A percentile compares a stretch with the other conserved stretches of the same genome.
phyloP scores from a whole-genome alignment of 2,888 invertebrate species.

The Rhorus exstirpatorius region DNA sequence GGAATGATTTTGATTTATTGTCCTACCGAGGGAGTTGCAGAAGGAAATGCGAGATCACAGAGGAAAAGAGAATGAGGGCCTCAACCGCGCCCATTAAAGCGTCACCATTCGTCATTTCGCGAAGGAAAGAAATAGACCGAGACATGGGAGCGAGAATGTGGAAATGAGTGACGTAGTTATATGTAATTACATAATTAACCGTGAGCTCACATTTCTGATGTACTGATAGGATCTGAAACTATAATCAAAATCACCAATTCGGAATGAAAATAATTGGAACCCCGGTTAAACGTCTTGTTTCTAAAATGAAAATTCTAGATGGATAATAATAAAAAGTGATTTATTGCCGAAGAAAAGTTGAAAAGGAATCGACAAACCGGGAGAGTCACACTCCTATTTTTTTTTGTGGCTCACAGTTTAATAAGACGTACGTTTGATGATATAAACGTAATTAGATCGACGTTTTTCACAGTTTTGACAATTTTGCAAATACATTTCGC shows the following conservation, averaged over 20 bases:
- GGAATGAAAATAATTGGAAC: neutral
- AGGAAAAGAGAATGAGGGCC: slow-evolving; percentile 37
- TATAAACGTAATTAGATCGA: too few relatives aligned
- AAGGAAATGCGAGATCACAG: slow-evolving; percentile 8
- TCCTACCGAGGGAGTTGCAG: slow-evolving; percentile 13
- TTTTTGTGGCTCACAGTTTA: too few relatives aligned
- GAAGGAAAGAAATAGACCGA: slow-evolving; percentile 30
- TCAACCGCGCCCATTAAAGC: slow-evolving; percentile 58
- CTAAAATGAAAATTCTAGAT: too few relatives aligned
- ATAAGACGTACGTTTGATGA: too few relatives aligned
- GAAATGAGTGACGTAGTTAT: neutral
- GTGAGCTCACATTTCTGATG: too few relatives aligned
- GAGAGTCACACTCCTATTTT: too few relatives aligned
- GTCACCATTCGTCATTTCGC: slow-evolving; percentile 71
- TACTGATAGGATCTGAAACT: neutral
- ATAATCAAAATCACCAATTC: neutral
- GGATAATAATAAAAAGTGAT: too few relatives aligned
- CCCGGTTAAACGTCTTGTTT: too few relatives aligned
- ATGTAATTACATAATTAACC: neutral
- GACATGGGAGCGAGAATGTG: slow-evolving; percentile 1
- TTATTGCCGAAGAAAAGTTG: too few relatives aligned
- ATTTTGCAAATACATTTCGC: too few relatives aligned
- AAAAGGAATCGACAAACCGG: too few relatives aligned
- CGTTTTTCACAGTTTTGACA: too few relatives aligned
- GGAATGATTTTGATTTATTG: slow-evolving; percentile 72